Evolutionary conservation across 2,797 vertebrate species (phyloP), one percentile per base, ranked within the genome.

Genomic region (Enteromius anoplus): DNA sequence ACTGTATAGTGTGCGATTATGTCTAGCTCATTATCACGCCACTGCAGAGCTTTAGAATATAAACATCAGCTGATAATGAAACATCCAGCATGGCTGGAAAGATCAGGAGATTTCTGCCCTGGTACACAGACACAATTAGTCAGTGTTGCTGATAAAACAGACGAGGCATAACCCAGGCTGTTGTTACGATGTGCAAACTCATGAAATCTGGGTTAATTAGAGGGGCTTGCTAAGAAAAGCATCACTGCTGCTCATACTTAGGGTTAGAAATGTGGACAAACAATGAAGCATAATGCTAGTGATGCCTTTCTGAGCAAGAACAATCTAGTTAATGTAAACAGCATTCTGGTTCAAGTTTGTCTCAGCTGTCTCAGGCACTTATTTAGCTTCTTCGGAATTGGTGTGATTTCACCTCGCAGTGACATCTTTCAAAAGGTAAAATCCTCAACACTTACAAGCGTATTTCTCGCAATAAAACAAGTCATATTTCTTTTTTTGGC

Each of bases 161-260:
- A 60, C 49, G 14, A 79, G 64, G 82, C 76, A 58, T 60, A 77
- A 34, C 47, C 51, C 19, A 37, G 66, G 19, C 66, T 82, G 62
- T 69, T 78, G 68, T 26, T 60, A 79, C 19, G 78, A 82, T 32
- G 40, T 66, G 51, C 29, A 53, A 72, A 47, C 26, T 64, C 58
- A 26, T 51, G 66, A 76, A 72, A 81, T 81, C 51, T 75, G 70
- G 75, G 64, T 76, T 82, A 80, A 84, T 82, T 58, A 66, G 40
- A 1, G 10, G n/a, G 49, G 37, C 55, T 58, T 66, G 37, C 49
- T n/a, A 32, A 65, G 71, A 51, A 26, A 72, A 73, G 40, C 26
- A 23, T 49, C 58, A 53, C 45, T 75, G n/a, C 9, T 73, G 15
- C 45, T 49, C 9, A 26, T 29, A 10, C 15, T 75, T 37, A 34